Evolutionary conservation across 2,888 invertebrate species (phyloP).

Genomic region (Lochmaea capreae): DNA sequence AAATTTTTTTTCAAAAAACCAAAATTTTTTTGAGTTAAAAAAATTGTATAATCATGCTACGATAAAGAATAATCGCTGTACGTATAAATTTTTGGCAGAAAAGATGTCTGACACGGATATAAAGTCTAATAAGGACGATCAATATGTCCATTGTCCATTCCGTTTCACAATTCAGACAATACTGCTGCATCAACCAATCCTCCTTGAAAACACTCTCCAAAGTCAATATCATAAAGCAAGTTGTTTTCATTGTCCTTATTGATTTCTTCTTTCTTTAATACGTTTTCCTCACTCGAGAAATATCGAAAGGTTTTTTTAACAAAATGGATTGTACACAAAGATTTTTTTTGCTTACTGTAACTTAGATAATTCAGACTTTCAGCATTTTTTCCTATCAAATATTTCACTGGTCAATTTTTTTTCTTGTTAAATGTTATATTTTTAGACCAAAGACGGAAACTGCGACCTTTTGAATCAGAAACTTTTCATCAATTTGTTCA

Average conservation of each 20-base stretch:
- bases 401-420: too few relatives aligned
- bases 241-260: slow-evolving; percentile 50
- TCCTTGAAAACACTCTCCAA: slow-evolving; percentile 39
- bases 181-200: slow-evolving; percentile 36
- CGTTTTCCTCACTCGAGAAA: slow-evolving; percentile 43
- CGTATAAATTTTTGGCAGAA: background rate
- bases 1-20: too few relatives aligned
- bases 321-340: slow-evolving; percentile 32
- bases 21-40: too few relatives aligned
- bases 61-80: background rate
- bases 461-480: too few relatives aligned
- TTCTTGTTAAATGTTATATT: too few relatives aligned
- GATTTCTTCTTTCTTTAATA: slow-evolving; percentile 43
- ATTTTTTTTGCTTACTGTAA: background rate
- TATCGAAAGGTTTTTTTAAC: slow-evolving; percentile 38
- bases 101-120: slow-evolving; percentile 24
- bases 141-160: slow-evolving; percentile 28
- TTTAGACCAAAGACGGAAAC: too few relatives aligned
- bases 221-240: slow-evolving; percentile 49
- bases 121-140: slow-evolving; percentile 30
- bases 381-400: background rate
- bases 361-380: background rate
- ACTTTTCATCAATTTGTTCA: too few relatives aligned
- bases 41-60: too few relatives aligned
- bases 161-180: slow-evolving; percentile 30